Percentiles rank a stretch among this genome's conserved stretches.
Conservation (phyloP, 2,113 vertebrate genomes). For the Entosphenus tridentatus region DNA sequence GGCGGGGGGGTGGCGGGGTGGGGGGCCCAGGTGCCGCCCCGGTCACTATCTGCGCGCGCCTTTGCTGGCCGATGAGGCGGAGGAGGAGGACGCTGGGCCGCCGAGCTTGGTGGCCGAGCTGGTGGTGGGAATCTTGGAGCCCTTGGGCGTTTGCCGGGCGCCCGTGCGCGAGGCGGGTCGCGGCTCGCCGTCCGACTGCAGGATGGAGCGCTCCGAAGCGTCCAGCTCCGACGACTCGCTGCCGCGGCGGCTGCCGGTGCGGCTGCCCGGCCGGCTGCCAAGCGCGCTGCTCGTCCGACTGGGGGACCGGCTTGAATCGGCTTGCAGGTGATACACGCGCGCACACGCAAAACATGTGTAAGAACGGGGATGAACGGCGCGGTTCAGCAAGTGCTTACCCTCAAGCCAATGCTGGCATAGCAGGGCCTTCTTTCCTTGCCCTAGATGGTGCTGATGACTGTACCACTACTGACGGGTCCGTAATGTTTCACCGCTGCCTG, state of each 20-base stretch:
- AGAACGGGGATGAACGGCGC: no score
- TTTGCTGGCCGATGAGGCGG: slow-evolving; percentile 21
- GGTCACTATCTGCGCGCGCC: slow-evolving; percentile 2
- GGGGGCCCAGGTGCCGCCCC: not conserved
- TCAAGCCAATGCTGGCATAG: no score
- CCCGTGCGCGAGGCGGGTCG: slow-evolving; percentile 29
- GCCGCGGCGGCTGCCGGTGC: slow-evolving; percentile 65
- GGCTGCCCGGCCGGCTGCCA: slow-evolving; percentile 40
- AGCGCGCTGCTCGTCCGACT: slow-evolving; percentile 62
- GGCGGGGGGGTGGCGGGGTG: not conserved
- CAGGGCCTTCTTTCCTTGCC: no score
- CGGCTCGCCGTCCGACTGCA: slow-evolving; percentile 42
- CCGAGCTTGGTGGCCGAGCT: slow-evolving; percentile 43
- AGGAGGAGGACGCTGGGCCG: no score
- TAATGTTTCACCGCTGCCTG: no score
- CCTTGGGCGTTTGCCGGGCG: slow-evolving; percentile 89
- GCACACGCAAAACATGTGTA: no score
- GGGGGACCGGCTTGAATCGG: slow-evolving; percentile 10
- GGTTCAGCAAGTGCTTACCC: no score
- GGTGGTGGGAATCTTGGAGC: slow-evolving; percentile 56
- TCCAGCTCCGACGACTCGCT: slow-evolving; percentile 90
- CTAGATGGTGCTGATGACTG: no score
- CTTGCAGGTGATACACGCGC: no score
- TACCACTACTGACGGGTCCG: no score
- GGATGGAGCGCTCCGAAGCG: slow-evolving; percentile 35